phyloP scores from a whole-genome alignment of 2,888 invertebrate genomes.

The Parnassius apollo region DNA sequence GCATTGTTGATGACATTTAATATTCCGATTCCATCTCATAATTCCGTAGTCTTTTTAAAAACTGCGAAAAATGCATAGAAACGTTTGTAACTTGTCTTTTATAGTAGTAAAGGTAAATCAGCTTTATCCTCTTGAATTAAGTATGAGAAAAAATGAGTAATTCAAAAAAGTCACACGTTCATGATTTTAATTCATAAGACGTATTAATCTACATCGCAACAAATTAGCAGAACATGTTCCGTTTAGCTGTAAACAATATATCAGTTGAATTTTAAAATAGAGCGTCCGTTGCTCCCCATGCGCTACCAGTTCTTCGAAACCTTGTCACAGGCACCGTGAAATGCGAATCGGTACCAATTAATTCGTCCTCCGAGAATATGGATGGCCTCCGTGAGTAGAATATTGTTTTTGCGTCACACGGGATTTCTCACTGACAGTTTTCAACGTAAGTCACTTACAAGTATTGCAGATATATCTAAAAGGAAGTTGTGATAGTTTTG shows the following conservation, averaged over 20 bases:
- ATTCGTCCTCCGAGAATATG: constrained; percentile 19
- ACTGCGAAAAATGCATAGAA: no score
- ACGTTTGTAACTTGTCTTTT: no score
- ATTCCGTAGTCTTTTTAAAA: no score
- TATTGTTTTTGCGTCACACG: constrained; percentile 13
- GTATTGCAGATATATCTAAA: constrained; percentile 3
- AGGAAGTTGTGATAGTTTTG: not conserved
- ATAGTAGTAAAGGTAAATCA: no score
- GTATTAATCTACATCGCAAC: constrained; percentile 14
- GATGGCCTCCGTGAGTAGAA: constrained; percentile 19
- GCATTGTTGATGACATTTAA: no score
- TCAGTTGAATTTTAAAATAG: constrained; percentile 18
- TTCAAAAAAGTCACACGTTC: constrained; percentile 11
- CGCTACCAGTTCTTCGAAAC: constrained; percentile 4
- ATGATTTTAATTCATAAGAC: constrained; percentile 8
- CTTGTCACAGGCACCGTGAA: not conserved
- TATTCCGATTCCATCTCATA: no score
- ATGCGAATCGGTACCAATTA: constrained; percentile 21
- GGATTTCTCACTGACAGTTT: constrained; percentile 1
- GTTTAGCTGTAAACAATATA: constrained; percentile 13
- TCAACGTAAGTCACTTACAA: constrained; percentile 5
- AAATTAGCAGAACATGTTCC: constrained; percentile 18
- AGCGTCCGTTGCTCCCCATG: not conserved
- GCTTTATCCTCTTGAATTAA: no score
- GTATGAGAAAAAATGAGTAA: no score